Base-by-base conservation (phyloP, 2,888 invertebrate genomes). In the Cheilosia soror region DNA sequence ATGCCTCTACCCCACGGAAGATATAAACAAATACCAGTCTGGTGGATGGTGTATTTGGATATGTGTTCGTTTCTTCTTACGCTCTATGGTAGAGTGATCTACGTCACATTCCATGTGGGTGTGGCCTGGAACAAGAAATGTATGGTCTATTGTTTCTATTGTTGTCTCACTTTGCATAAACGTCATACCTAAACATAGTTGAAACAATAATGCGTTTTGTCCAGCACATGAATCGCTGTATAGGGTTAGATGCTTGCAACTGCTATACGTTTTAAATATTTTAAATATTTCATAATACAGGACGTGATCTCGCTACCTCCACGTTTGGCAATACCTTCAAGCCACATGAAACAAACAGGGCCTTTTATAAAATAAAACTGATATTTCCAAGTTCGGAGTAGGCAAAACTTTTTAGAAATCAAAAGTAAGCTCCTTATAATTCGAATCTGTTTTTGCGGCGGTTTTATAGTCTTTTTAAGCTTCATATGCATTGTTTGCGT, bases 281-380 rank as follows among this genome's bases (percentile, higher is more conserved):
- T 57, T 37, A 88, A n/a, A 69, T 82, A 81, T 40, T 87, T 29
- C 47, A 83, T 87, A 31, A 88, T 44, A 82, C 87, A 88, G 37
- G 87, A 88, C n/a, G 87, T 88, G 44, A 89, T 89, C 76, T 90
- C 83, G 57, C 89, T 89, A 13, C 31, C 87, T 88, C 89, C 89
- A 78, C 89, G 75, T 37, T 40, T 76, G 86, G 49, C 87, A 71
- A 71, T 87, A n/a, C 79, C 86, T 80, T 89, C 89, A 71, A 89
- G 87, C 88, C 90, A 90, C 89, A 89, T 89, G 53, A 81, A 89
- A 69, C 89, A 88, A 33, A 77, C 75, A n/a, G 88, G 73, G 85
- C 29, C 89, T 62, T 87, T 89, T 89, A 66, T 90, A 90, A 87
- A 89, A 90, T 6, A 87, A 83, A 7, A 89, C 87, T 37, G 88